A percentile compares a stretch with the other conserved stretches of the same genome.
Evolutionary conservation across 2,113 vertebrate genomes (phyloP).

Genomic region (Eubucco bourcierii): DNA sequence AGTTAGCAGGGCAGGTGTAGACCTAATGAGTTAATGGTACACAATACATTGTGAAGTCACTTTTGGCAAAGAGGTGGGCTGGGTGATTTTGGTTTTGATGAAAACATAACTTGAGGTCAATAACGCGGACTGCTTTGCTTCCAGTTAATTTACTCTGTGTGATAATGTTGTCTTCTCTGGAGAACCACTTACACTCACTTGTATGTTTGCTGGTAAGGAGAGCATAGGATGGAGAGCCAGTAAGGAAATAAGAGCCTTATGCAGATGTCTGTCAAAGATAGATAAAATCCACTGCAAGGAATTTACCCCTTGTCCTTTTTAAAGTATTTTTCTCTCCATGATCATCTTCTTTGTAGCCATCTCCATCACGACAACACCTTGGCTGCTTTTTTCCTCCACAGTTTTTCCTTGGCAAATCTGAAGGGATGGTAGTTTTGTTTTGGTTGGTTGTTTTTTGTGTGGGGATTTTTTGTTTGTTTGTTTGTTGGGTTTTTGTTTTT

Average conservation of each 20-base stretch:
- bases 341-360: not conserved
- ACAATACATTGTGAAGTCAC: not conserved
- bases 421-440: not conserved
- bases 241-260: not conserved
- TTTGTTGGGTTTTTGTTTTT: too few relatives aligned
- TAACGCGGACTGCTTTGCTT: not conserved
- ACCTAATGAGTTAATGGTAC: not conserved
- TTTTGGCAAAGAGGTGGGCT: not conserved
- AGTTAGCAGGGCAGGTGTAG: not conserved
- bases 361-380: not conserved
- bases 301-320: too few relatives aligned
- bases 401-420: not conserved
- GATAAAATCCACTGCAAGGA: not conserved
- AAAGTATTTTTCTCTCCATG: too few relatives aligned
- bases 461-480: too few relatives aligned
- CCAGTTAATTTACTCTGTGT: not conserved
- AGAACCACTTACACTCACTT: not conserved
- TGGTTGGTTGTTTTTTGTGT: too few relatives aligned
- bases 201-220: not conserved
- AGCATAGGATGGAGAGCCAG: too few relatives aligned
- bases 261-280: not conserved
- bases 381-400: not conserved
- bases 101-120: not conserved
- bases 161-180: not conserved
- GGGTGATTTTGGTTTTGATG: not conserved